phyloP scores from a whole-genome alignment of 2,888 invertebrate species.

The Harmothoe impar region DNA sequence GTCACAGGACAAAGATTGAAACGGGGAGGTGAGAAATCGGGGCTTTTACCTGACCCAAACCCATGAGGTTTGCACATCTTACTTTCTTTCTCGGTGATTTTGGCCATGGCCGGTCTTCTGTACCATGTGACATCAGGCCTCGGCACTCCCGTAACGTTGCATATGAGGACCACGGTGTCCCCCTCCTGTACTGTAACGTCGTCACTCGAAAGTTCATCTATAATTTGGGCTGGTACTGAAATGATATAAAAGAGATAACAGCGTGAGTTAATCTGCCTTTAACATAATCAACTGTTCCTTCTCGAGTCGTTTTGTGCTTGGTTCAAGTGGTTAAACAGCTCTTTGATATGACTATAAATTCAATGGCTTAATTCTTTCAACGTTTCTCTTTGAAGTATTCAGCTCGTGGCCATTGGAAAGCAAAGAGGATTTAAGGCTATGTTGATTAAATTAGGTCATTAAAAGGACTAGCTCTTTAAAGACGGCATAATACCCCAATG shows the following conservation, averaged over 20 bases:
- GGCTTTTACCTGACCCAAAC: constrained; percentile 68
- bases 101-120: constrained; percentile 68
- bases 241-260: constrained; percentile 68
- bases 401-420: no score
- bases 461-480: no score
- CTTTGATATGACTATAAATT: no score
- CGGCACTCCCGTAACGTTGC: constrained; percentile 90
- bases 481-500: no score
- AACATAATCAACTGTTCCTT: no score
- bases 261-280: no score
- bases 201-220: constrained; percentile 90
- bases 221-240: constrained; percentile 95
- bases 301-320: no score
- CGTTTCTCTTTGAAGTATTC: no score
- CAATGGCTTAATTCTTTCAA: no score
- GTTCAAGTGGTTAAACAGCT: no score
- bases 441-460: no score
- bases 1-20: constrained; percentile 45
- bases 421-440: no score
- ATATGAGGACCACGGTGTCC: constrained; percentile 94
- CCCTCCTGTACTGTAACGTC: constrained; percentile 96
- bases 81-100: constrained; percentile 67
- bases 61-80: constrained; percentile 67
- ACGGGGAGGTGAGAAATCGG: constrained; percentile 44
- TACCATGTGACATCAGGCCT: constrained; percentile 96